Conservation (phyloP, 2,797 vertebrate genomes). For the Triplophysa yarkandensis region DNA sequence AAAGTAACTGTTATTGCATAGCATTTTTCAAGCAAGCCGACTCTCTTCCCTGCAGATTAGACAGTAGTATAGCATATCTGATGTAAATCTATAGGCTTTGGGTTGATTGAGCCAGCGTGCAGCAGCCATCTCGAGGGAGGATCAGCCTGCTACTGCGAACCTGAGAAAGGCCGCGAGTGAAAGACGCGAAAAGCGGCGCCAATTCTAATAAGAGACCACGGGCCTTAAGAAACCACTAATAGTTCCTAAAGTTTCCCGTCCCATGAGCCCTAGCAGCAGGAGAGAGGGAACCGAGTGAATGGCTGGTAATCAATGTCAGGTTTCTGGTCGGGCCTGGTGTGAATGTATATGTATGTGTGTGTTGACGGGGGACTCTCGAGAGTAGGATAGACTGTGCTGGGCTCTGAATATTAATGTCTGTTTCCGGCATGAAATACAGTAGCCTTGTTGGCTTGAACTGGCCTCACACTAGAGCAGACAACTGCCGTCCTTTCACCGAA, state of each 20-base stretch:
- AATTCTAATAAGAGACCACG: slow-evolving; percentile 60
- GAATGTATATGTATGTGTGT: slow-evolving; percentile 40
- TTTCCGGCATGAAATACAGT: slow-evolving; percentile 62
- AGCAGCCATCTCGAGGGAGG: slow-evolving; percentile 52
- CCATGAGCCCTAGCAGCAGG: slow-evolving; percentile 57
- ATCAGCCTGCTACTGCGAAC: slow-evolving; percentile 48
- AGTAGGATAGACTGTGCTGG: slow-evolving; percentile 35
- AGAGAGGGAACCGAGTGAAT: slow-evolving; percentile 44
- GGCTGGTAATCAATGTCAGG: slow-evolving; percentile 62
- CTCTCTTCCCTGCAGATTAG: slow-evolving; percentile 21
- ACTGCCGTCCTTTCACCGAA: slow-evolving; percentile 48
- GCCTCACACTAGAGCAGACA: slow-evolving; percentile 36
- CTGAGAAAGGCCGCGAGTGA: slow-evolving; percentile 34
- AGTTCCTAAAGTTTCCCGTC: slow-evolving; percentile 65
- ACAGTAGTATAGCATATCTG: slow-evolving; percentile 45
- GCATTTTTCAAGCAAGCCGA: neutral
- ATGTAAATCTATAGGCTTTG: slow-evolving; percentile 61
- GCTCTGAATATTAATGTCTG: slow-evolving; percentile 63
- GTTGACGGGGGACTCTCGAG: slow-evolving; percentile 22
- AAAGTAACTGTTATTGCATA: slow-evolving; percentile 51
- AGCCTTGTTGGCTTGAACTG: slow-evolving; percentile 56
- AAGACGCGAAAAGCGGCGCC: slow-evolving; percentile 53
- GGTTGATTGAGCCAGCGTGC: slow-evolving; percentile 42
- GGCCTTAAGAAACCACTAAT: slow-evolving; percentile 67
- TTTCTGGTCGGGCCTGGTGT: slow-evolving; percentile 31